These are phyloP conservation scores for Ptychobarbus kaznakovi DNA, from an alignment of 2,797 vertebrate species.

Conservation along the genomic window DNA sequence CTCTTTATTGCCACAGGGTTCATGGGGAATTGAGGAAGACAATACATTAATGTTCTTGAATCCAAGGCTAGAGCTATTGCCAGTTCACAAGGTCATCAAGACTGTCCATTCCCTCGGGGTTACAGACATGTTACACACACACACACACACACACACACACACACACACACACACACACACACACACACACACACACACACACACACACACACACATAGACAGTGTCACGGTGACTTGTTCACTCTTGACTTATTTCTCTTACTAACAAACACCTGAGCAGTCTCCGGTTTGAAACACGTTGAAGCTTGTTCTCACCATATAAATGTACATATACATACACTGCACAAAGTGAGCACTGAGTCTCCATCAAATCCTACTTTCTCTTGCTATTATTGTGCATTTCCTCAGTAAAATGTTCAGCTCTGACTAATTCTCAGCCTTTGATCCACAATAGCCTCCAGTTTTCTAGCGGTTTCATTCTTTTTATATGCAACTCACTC, in stretches of 20 bases:
- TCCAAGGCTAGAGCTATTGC: conserved; percentile 17
- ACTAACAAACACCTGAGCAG: background rate
- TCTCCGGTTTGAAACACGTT: background rate
- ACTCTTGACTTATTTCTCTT: conserved; percentile 18
- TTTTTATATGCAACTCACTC: conserved; percentile 27
- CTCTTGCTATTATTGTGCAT: conserved; percentile 19
- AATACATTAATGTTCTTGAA: conserved; percentile 33
- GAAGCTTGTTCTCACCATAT: background rate
- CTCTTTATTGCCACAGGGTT: conserved; percentile 32
- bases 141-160: background rate
- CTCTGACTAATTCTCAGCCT: conserved; percentile 42
- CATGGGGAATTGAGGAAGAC: conserved; percentile 24
- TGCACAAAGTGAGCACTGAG: background rate
- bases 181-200: background rate
- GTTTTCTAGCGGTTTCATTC: conserved; percentile 10
- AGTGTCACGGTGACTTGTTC: background rate
- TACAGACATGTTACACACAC: background rate
- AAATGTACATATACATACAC: background rate
- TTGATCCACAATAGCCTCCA: conserved; percentile 47
- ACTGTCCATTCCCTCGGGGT: background rate
- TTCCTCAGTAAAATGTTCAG: conserved; percentile 39
- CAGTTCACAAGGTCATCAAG: conserved; percentile 29
- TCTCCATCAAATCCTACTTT: conserved; percentile 23
- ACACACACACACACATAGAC: background rate
- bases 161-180: background rate